Percentiles rank a stretch among this genome's conserved stretches.
These are phyloP conservation scores for Aselliscus stoliczkanus DNA, from an alignment of 2,797 vertebrate species.

Conservation along the genomic window DNA sequence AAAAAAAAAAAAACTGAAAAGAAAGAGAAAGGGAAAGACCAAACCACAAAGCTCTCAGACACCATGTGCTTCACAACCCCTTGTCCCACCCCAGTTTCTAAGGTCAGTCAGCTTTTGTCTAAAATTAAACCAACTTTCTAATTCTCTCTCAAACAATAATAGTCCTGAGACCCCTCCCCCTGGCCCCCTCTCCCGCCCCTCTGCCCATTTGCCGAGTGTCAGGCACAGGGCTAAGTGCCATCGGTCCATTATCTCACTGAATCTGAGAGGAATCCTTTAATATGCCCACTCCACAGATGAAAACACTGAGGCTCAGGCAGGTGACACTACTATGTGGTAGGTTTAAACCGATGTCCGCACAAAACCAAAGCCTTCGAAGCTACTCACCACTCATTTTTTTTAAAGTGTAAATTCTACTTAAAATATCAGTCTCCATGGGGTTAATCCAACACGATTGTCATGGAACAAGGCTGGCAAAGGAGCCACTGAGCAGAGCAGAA, in stretches of 20 bases:
- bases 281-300: neutral
- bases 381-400: no score
- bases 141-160: neutral
- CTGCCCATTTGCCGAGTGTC: accelerated
- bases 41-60: neutral
- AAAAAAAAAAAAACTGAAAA: no score
- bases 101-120: neutral
- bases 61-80: no score
- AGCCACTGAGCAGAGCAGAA: neutral
- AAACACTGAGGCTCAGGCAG: neutral
- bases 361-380: neutral
- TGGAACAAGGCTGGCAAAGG: neutral
- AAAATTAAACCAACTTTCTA: neutral
- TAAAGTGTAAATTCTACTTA: neutral
- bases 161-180: neutral
- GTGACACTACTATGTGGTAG: accelerated
- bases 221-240: neutral
- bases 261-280: neutral
- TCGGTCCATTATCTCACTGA: accelerated
- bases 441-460: neutral
- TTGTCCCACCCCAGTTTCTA: neutral
- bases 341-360: neutral
- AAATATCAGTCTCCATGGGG: neutral
- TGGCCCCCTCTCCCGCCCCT: no score
- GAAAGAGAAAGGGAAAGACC: neutral